These are phyloP conservation scores for Cremastobaeus sp. DNA, from an alignment of 2,888 invertebrate genomes.

Conservation along the genomic window DNA sequence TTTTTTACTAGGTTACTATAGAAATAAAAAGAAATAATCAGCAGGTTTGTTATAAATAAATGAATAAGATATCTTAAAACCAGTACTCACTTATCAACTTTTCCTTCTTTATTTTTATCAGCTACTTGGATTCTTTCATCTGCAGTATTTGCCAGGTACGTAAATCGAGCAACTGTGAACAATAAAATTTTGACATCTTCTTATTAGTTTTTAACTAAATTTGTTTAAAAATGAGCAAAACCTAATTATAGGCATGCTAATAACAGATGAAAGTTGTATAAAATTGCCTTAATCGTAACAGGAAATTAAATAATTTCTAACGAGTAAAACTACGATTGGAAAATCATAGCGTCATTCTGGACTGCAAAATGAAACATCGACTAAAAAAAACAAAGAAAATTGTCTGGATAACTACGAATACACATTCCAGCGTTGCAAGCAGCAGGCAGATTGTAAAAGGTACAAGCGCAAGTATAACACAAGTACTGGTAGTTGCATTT, in stretches of 20 bases:
- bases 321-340: too few species aligned
- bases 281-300: too few species aligned
- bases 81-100: conserved; percentile 86
- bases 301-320: too few species aligned
- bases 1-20: too few species aligned
- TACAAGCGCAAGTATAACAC: conserved; percentile 92
- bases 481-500: conserved; percentile 87
- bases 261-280: too few species aligned
- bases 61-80: not conserved
- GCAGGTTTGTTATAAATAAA: conserved; percentile 9
- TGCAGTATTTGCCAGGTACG: conserved; percentile 84
- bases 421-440: conserved; percentile 69
- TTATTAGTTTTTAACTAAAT: not conserved
- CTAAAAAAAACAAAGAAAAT: not conserved
- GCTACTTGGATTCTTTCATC: conserved; percentile 85
- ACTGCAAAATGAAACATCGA: not conserved
- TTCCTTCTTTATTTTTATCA: conserved; percentile 86
- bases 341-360: too few species aligned
- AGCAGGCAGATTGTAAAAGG: conserved; percentile 73
- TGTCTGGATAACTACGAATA: conserved; percentile 20
- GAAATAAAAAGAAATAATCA: conserved; percentile 11
- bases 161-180: conserved; percentile 85
- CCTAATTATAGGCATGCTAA: not conserved
- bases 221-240: not conserved
- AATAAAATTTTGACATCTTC: not conserved